These are phyloP conservation scores for Drosophila athabasca DNA, from an alignment of 1,140 invertebrate species.

Conservation along the genomic window DNA sequence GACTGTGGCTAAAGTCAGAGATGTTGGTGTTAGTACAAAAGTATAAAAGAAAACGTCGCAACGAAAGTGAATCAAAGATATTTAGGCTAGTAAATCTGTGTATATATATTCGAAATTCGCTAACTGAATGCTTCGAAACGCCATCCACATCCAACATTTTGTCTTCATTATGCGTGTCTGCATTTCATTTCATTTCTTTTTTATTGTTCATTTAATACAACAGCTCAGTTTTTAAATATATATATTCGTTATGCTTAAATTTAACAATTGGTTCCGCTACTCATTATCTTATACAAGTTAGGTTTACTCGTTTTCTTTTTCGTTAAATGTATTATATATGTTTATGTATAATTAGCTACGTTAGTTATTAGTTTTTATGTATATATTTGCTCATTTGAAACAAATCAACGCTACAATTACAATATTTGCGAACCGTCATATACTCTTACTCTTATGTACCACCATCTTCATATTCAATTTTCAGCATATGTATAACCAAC, in stretches of 20 bases:
- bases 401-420: conserved; percentile 68
- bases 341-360: conserved; percentile 61
- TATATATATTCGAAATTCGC: conserved; percentile 7
- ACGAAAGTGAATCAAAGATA: conserved; percentile 31
- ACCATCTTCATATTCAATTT: conserved; percentile 23
- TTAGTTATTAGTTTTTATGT: conserved; percentile 67
- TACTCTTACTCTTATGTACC: conserved; percentile 16
- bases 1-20: conserved; percentile 19
- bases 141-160: background rate
- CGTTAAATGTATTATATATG: conserved; percentile 38
- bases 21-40: conserved; percentile 67
- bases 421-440: conserved; percentile 50
- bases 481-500: conserved; percentile 78
- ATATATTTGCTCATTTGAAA: conserved; percentile 57
- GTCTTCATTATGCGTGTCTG: conserved; percentile 1
- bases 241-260: conserved; percentile 59
- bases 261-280: conserved; percentile 83
- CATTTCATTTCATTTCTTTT: conserved; percentile 12
- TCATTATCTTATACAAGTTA: conserved; percentile 60
- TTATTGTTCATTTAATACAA: conserved; percentile 81
- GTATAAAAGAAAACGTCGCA: conserved; percentile 71
- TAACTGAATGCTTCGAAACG: conserved; percentile 32
- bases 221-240: conserved; percentile 62
- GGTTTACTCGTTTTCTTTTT: conserved; percentile 43
- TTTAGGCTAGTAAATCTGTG: conserved; percentile 4